Evolutionary conservation across 1,140 invertebrate species (phyloP).

Genomic region (Planococcus citri): DNA sequence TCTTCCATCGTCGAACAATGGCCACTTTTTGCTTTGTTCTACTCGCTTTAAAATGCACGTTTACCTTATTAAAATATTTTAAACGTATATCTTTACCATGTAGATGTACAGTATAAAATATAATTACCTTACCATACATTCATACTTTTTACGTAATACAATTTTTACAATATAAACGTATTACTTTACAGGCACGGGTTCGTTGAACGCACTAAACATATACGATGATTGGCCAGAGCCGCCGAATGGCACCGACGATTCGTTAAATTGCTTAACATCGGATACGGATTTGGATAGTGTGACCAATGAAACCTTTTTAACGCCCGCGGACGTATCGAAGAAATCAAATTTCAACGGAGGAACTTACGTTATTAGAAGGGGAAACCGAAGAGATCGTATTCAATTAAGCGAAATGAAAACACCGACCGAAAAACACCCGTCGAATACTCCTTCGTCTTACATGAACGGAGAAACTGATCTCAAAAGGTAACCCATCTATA

Average conservation of each 20-base stretch:
- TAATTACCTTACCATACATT: no score
- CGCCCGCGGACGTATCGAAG: slow-evolving; percentile 42
- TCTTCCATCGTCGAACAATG: no score
- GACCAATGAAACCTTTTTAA: slow-evolving; percentile 36
- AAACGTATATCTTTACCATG: no score
- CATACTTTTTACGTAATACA: no score
- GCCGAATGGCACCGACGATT: slow-evolving; percentile 30
- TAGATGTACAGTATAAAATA: no score
- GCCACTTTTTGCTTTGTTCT: no score
- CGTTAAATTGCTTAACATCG: slow-evolving; percentile 25
- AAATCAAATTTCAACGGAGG: slow-evolving; percentile 34
- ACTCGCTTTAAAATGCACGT: no score
- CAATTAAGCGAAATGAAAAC: slow-evolving; percentile 4
- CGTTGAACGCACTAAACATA: slow-evolving; percentile 38
- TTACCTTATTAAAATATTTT: no score
- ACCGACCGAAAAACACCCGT: neutral
- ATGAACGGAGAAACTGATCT: slow-evolving; percentile 7
- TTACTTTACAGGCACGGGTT: slow-evolving; percentile 30
- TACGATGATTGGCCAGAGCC: slow-evolving; percentile 52
- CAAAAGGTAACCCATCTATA: neutral
- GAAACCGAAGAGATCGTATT: slow-evolving; percentile 36
- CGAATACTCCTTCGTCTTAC: neutral
- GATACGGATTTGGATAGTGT: slow-evolving; percentile 5
- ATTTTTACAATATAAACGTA: no score
- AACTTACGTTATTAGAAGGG: slow-evolving; percentile 59